Base-by-base conservation (phyloP, 2,888 invertebrate species). In the Cybosia mesomella region DNA sequence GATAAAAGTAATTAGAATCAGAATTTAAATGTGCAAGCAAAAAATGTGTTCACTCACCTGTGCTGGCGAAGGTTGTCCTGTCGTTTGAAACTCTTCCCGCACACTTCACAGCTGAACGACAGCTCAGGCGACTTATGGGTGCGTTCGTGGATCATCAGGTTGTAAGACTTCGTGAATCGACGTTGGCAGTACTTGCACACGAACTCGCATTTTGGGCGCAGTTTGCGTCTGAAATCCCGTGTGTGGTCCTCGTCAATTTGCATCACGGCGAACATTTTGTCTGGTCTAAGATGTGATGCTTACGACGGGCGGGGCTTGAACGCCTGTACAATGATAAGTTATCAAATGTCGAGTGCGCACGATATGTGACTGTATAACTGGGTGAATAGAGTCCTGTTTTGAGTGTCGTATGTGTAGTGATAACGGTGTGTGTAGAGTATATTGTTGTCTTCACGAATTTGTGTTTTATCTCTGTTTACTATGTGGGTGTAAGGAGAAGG, bases 171-270 rank as follows among this genome's bases (percentile, higher is more conserved):
- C 89, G 98, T 99, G 96, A 99, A 99, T 92, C 99, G 97, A 89
- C 99, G 97, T 93, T 98, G 98, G 96, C 99, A 99, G 96, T 98
- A 99, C 95, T 98, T 98, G 97, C 99, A 99, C 91, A 99, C 98
- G 95, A 98, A 99, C 95, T 99, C 99, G 96, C 99, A 99, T 96
- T 99, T 98, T 88, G 98, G 97, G 91, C 98, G 96, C 97, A 97
- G 97, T 95, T 97, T 97, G 95, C 97, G 97, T 95, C 97, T 96
- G 96, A 97, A 97, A 96, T 97, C 97, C 95, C 97, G 96, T 93
- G 97, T 96, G 96, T 97, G 97, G 95, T 97, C 97, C 96, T 97
- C 97, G 96, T 97, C 97, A 95, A 97, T 97, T 96, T 97, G 97
- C 97, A 97, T 97, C 96, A 97, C 97, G 95, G 97, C 97, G 96